Base-by-base conservation (phyloP, 2,888 invertebrate species). In the Gymnocheta viridis region DNA sequence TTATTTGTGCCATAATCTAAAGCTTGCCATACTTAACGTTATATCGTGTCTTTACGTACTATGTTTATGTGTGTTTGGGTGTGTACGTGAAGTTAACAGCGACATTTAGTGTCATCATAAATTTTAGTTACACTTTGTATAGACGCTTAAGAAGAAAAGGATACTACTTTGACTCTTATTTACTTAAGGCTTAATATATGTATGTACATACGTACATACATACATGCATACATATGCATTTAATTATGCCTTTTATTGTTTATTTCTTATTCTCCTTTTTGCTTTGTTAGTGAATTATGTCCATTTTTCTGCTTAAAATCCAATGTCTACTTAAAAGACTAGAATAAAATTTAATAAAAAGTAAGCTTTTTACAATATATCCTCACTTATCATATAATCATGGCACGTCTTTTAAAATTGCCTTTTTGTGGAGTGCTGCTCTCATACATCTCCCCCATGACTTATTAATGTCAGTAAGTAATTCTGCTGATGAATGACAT, bases 401-500 rank as follows among this genome's bases (percentile, higher is more conserved):
- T 79, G 79, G 79, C 79, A 79, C 79, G 79, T 79, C 54, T 79
- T 62, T 69, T 24, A 70, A 64, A 62, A 56, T 66, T 66, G 78
- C 58, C 49, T 77, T 38, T 66, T 29, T 67, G 47, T 49, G 44
- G 38, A 22, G 24, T 44, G 60, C 51, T 77, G 79, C 54, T 64
- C 70, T 79, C 70, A 70, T 72, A 64, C 54, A 79, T 79, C 60
- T 74, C 10, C 67, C 81, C 67, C 81, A 44, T 69, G 81, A 74
- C 81, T 41, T 81, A 74, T 81, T 81, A 67, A 73, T 81, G 74
- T 81, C 74, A 74, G 74, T 81, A 67, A 74, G 74, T 81, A 67
- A 81, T 60, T 73, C 38, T 62, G 51, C 67, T 67, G 54, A 81
- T 69, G 73, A 81, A 81, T 81, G 73, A 67, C 74, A 67, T 51